Evolutionary conservation across 2,797 vertebrate genomes (phyloP), one percentile per base, ranked within the genome.

Genomic region (Fundulus diaphanus): DNA sequence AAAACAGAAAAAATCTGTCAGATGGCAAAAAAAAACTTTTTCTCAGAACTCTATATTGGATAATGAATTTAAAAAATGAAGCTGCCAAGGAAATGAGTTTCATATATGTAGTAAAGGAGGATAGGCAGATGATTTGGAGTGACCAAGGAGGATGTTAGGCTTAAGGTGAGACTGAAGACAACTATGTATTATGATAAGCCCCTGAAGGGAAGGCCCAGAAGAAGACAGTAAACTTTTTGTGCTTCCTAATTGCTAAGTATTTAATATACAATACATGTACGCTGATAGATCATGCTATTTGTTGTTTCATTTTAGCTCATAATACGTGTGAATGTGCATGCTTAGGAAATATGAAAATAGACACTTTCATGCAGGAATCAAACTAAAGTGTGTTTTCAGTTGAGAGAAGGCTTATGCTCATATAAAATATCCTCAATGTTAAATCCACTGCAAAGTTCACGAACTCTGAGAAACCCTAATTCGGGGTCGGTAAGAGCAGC

Each of bases 391-490:
- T 8, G 29, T 6, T 57, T 71, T 42, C 57, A 16, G 12, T 29
- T 4, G 0, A 57, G 24, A 29, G 5, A n/a, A 31, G 52, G 7
- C 3, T 4, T 42, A 12, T 57, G 22, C 63, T 42, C 5, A 65
- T 33, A 37, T 22, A 66, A 66, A 35, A 56, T 56, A 56, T 22
- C n/a, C 1, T 56, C 46, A 31, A 65, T 77, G 68, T 76, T 78
- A 75, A 78, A 70, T 29, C 31, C 44, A 74, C 3, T 2, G 29
- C 20, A 48, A 76, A 71, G 33, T 31, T 44, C 9, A 42, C 59
- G 74, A 80, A 54, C 27, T 72, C 3, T 24, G 31, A 59, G 15
- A 40, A 27, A 48, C 52, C 71, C 29, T 33, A 59, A 59, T 37
- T 63, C 33, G 33, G 18, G 8, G 59, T 24, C 9, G 65, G 33